These are phyloP conservation scores for Bos indicus DNA, from an alignment of 2,113 vertebrate genomes.

Conservation along the genomic window DNA sequence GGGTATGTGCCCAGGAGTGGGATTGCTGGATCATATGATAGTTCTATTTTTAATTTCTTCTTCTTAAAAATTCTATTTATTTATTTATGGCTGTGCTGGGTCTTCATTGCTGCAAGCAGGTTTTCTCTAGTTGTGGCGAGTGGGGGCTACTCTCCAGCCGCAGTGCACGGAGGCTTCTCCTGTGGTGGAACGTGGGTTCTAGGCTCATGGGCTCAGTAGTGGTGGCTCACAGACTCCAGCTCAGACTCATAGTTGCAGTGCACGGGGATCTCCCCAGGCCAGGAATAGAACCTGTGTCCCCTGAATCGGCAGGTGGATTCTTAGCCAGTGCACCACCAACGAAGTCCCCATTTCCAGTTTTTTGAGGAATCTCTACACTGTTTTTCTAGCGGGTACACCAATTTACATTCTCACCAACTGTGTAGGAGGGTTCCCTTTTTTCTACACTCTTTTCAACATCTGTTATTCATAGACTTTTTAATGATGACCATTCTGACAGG, in stretches of 20 bases:
- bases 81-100: neutral
- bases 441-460: neutral
- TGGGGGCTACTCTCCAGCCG: neutral
- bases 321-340: neutral
- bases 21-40: neutral
- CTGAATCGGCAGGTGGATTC: neutral
- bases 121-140: neutral
- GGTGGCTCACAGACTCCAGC: neutral
- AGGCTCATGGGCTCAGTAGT: neutral
- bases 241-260: neutral
- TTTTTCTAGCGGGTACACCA: neutral
- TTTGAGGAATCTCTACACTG: neutral
- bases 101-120: neutral
- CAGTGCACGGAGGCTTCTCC: neutral
- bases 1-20: neutral
- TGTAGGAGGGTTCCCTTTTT: neutral
- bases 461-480: neutral
- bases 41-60: neutral
- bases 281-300: neutral
- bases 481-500: neutral
- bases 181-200: neutral
- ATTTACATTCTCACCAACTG: neutral
- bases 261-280: neutral
- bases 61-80: neutral
- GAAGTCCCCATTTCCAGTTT: neutral